Conservation (phyloP, 2,113 vertebrate genomes). For the Megalops atlanticus region DNA sequence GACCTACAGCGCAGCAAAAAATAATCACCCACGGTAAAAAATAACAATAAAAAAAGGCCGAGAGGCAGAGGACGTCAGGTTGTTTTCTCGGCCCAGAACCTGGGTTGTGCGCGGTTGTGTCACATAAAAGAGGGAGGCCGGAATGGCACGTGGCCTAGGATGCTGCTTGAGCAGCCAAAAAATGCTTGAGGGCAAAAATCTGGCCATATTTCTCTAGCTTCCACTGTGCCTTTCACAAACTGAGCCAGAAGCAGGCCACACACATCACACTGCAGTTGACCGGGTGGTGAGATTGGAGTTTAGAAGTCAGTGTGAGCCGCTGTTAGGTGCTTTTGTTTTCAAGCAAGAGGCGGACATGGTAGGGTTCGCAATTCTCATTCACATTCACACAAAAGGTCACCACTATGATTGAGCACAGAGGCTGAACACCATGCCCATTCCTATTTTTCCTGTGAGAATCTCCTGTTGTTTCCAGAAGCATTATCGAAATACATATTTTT, state of each 20-base stretch:
- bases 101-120: conserved; percentile 23
- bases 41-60: conserved; percentile 9
- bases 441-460: too few relatives aligned
- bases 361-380: too few relatives aligned
- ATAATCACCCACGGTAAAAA: conserved; percentile 14
- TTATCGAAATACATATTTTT: too few relatives aligned
- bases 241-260: conserved; percentile 17
- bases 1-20: conserved; percentile 15
- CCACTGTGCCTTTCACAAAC: conserved; percentile 33
- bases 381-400: too few relatives aligned
- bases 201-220: conserved; percentile 41
- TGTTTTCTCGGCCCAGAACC: conserved; percentile 14
- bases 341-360: too few relatives aligned
- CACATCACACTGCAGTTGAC: background rate
- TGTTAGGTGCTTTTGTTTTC: too few relatives aligned
- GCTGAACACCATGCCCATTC: too few relatives aligned
- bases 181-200: conserved; percentile 41
- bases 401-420: too few relatives aligned
- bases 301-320: too few relatives aligned
- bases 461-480: too few relatives aligned
- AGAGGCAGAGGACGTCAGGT: conserved; percentile 8
- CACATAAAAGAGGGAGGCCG: background rate
- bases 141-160: conserved; percentile 6
- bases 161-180: conserved; percentile 14
- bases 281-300: conserved; percentile 11